Percentiles rank a stretch among this genome's conserved stretches.
These are phyloP conservation scores for Mallotus villosus DNA, from an alignment of 2,797 vertebrate genomes.

Conservation along the genomic window DNA sequence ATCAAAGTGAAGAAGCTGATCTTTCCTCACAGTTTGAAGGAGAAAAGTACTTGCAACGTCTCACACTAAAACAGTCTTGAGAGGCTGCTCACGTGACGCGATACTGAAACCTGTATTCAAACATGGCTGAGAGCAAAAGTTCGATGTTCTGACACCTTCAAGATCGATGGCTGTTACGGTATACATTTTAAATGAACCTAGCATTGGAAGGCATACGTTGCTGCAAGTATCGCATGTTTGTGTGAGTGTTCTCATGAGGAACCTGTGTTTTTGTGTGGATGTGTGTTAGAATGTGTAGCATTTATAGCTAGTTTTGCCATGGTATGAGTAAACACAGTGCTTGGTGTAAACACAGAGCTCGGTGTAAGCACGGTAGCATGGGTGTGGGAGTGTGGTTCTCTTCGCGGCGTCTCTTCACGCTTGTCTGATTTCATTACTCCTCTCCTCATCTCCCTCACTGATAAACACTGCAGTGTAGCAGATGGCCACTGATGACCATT, in stretches of 20 bases:
- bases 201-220: too few relatives aligned
- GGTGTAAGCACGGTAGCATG: neutral
- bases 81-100: neutral
- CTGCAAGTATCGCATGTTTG: neutral
- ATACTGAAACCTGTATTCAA: neutral
- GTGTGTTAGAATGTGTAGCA: neutral
- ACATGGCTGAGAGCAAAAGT: neutral
- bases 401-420: slow-evolving; percentile 28
- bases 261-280: slow-evolving; percentile 5
- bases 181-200: neutral
- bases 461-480: slow-evolving; percentile 43
- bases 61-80: neutral
- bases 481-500: slow-evolving; percentile 49
- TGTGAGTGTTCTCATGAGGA: neutral
- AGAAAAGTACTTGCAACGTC: neutral
- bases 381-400: slow-evolving; percentile 18
- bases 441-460: slow-evolving; percentile 31
- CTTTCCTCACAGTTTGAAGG: slow-evolving; percentile 12
- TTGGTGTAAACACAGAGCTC: neutral
- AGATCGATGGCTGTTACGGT: neutral
- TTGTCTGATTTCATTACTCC: slow-evolving; percentile 46
- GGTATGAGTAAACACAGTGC: neutral
- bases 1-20: slow-evolving; percentile 19
- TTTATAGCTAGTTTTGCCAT: neutral
- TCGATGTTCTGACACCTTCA: neutral